Conservation (phyloP, 2,797 vertebrate species). For the Alosa sapidissima region DNA sequence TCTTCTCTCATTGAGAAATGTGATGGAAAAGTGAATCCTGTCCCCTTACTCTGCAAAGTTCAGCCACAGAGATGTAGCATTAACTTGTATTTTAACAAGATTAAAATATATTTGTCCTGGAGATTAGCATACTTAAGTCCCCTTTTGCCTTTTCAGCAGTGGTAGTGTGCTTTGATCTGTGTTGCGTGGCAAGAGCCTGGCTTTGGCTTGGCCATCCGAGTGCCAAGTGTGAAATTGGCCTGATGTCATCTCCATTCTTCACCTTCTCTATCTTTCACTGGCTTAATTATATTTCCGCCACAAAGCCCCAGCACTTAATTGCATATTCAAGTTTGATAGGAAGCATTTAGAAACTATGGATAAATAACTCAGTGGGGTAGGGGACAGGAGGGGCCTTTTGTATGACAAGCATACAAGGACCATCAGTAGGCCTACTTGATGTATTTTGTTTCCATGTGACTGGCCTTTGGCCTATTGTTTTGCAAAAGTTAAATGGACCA, state of each 20-base stretch:
- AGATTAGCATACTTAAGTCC: constrained; percentile 98
- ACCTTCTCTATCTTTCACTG: constrained; percentile 89
- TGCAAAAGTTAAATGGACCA: neutral
- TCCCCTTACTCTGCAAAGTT: constrained; percentile 77
- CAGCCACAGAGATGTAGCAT: constrained; percentile 89
- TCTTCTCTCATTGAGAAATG: constrained; percentile 71
- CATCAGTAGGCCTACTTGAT: constrained; percentile 63
- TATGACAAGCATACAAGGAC: constrained; percentile 64
- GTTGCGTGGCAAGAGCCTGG: constrained; percentile 85
- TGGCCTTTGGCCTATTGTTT: constrained; percentile 58
- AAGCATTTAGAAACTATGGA: constrained; percentile 85
- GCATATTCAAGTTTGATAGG: constrained; percentile 96
- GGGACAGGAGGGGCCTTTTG: constrained; percentile 74
- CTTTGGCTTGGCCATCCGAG: constrained; percentile 87
- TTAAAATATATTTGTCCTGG: constrained; percentile 99
- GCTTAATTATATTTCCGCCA: constrained; percentile 99
- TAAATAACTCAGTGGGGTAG: constrained; percentile 84
- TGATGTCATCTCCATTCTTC: constrained; percentile 98
- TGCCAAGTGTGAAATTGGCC: constrained; percentile 97
- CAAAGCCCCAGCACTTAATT: constrained; percentile 89
- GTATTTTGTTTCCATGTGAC: constrained; percentile 63
- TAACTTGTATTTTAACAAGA: constrained; percentile 99
- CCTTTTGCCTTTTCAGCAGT: constrained; percentile 83
- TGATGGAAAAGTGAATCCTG: constrained; percentile 80
- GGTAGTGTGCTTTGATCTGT: constrained; percentile 95